Conservation (phyloP, 2,888 invertebrate species). For the Atrina japonica region DNA sequence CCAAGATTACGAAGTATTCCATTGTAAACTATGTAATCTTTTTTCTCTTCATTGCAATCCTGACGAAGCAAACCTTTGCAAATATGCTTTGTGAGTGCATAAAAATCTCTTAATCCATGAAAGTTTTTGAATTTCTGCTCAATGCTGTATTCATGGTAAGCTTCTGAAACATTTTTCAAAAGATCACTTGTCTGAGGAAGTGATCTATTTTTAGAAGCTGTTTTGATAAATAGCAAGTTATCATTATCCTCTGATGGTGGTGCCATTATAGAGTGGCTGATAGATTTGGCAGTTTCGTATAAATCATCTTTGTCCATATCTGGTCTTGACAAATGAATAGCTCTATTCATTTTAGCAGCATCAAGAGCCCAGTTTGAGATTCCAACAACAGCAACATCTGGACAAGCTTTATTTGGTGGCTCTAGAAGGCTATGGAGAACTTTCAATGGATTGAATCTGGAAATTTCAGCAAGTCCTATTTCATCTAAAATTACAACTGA, state of each 20-base stretch:
- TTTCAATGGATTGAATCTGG: constrained; percentile 68
- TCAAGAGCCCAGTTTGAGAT: constrained; percentile 70
- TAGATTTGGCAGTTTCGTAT: constrained; percentile 57
- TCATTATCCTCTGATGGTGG: not conserved
- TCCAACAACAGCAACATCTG: constrained; percentile 68
- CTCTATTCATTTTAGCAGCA: constrained; percentile 74
- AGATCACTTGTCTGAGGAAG: not conserved
- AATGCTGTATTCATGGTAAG: constrained; percentile 35
- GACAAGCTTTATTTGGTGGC: constrained; percentile 51
- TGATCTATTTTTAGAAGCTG: not conserved
- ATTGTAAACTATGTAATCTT: constrained; percentile 36
- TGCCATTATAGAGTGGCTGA: constrained; percentile 47
- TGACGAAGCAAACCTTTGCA: constrained; percentile 33
- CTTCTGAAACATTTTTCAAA: constrained; percentile 28
- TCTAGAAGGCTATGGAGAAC: constrained; percentile 67
- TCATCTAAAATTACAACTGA: constrained; percentile 71
- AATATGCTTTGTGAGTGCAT: constrained; percentile 45
- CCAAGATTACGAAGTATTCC: constrained; percentile 66
- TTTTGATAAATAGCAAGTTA: not conserved
- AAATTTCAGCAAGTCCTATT: constrained; percentile 69
- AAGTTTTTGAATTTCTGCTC: constrained; percentile 52
- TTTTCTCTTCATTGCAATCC: not conserved
- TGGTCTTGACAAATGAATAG: constrained; percentile 66
- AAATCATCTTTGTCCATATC: constrained; percentile 64
- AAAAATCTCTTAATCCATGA: constrained; percentile 60